Evolutionary conservation across 2,888 invertebrate species (phyloP).

Genomic region (Brenthis ino): DNA sequence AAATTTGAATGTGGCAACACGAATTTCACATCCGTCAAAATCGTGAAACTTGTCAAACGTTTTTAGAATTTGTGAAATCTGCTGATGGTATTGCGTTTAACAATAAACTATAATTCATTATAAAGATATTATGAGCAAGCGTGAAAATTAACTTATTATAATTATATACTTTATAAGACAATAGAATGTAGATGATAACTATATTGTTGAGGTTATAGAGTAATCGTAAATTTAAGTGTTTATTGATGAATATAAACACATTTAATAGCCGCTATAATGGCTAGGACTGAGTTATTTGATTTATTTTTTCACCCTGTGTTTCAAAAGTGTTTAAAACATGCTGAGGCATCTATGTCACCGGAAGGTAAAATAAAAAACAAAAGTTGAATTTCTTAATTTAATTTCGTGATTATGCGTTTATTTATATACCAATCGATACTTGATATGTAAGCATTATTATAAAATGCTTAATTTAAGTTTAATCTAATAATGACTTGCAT

Average conservation of each 20-base stretch:
- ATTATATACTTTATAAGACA: conserved; percentile 32
- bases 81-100: conserved; percentile 15
- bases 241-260: conserved; percentile 57
- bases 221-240: conserved; percentile 59
- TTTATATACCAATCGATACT: conserved; percentile 3
- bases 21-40: conserved; percentile 41
- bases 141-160: conserved; percentile 23
- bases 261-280: conserved; percentile 64
- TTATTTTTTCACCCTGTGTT: conserved; percentile 80
- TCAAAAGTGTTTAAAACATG: conserved; percentile 80
- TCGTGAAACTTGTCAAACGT: conserved; percentile 62
- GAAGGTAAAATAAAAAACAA: conserved; percentile 61
- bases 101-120: conserved; percentile 2
- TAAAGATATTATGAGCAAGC: conserved; percentile 1
- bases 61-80: conserved; percentile 33
- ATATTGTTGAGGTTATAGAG: conserved; percentile 69
- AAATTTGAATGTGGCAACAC: conserved; percentile 52
- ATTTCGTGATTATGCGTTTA: neutral
- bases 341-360: conserved; percentile 62
- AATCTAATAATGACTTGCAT: neutral
- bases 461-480: neutral
- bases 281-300: conserved; percentile 79
- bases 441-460: neutral
- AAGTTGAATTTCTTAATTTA: conserved; percentile 8
- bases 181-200: conserved; percentile 49